Conservation (phyloP, 2,797 vertebrate genomes). For the Petrocephalus schoutedeni region DNA sequence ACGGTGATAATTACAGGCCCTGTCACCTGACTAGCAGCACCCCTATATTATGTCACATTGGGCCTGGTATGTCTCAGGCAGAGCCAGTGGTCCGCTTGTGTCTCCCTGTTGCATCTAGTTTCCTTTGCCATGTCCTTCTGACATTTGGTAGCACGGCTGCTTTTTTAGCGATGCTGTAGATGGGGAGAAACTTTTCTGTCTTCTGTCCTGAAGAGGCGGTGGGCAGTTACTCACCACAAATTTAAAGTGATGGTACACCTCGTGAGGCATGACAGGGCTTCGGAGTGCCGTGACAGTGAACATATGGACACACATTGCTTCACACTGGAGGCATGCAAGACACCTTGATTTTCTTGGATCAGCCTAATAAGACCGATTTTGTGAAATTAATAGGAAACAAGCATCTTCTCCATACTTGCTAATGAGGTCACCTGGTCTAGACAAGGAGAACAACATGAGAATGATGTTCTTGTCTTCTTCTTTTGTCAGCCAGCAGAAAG, state of each 20-base stretch:
- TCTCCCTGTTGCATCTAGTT: not conserved
- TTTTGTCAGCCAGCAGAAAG: not conserved
- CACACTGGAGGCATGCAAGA: not conserved
- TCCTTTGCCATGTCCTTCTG: not conserved
- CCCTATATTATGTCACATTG: slow-evolving; percentile 43
- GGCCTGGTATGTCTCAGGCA: not conserved
- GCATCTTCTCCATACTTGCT: not conserved
- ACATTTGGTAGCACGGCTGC: not conserved
- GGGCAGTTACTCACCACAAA: not conserved
- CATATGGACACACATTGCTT: not conserved
- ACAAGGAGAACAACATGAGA: not conserved
- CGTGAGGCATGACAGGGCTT: not conserved
- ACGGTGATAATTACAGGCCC: slow-evolving; percentile 52
- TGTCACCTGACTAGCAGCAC: slow-evolving; percentile 42
- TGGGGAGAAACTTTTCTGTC: not conserved
- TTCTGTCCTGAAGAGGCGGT: not conserved
- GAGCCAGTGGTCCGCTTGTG: not conserved
- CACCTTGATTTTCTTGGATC: not conserved
- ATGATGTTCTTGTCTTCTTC: not conserved
- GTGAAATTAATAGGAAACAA: not conserved
- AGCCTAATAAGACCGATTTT: not conserved
- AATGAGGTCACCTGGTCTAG: not conserved
- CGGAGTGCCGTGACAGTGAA: not conserved
- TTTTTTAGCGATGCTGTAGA: not conserved
- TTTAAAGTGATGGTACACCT: not conserved